These are phyloP conservation scores for Drosophila colorata DNA, from an alignment of 2,888 invertebrate species.

Conservation along the genomic window DNA sequence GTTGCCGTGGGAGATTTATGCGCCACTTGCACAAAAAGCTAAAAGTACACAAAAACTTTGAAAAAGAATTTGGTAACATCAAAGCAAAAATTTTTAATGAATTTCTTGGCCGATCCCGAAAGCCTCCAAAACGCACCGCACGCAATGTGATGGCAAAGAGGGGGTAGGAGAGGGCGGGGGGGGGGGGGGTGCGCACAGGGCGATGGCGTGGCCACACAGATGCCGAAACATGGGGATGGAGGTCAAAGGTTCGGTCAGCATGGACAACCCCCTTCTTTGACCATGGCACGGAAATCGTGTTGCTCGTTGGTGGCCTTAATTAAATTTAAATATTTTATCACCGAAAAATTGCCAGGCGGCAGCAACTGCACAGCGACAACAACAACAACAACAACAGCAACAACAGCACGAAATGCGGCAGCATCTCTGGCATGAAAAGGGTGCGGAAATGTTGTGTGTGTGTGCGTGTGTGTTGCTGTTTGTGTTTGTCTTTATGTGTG, in stretches of 20 bases:
- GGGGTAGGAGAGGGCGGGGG: background rate
- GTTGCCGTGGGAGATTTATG: constrained; percentile 38
- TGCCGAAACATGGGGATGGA: constrained; percentile 16
- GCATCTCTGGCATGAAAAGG: constrained; percentile 69
- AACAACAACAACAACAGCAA: constrained; percentile 58
- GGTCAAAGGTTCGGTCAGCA: constrained; percentile 65
- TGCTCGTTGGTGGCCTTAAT: constrained; percentile 85
- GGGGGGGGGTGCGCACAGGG: background rate
- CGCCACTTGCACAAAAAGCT: constrained; percentile 36
- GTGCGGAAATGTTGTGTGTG: constrained; percentile 62
- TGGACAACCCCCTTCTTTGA: constrained; percentile 52
- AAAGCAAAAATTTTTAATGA: constrained; percentile 80
- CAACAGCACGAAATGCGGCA: constrained; percentile 37
- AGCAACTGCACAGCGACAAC: constrained; percentile 73
- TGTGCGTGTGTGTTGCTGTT: constrained; percentile 25
- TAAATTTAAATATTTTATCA: constrained; percentile 86
- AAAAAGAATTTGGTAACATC: constrained; percentile 77
- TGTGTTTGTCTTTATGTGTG: constrained; percentile 38
- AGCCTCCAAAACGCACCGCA: constrained; percentile 71
- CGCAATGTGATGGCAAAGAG: constrained; percentile 45
- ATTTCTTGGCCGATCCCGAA: constrained; percentile 70
- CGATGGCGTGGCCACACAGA: background rate
- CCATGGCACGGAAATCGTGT: constrained; percentile 73
- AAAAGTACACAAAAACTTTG: constrained; percentile 68
- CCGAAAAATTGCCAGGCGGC: constrained; percentile 83